Evolutionary conservation across 2,888 invertebrate species (phyloP).

Genomic region (Epirrhoe tristata): DNA sequence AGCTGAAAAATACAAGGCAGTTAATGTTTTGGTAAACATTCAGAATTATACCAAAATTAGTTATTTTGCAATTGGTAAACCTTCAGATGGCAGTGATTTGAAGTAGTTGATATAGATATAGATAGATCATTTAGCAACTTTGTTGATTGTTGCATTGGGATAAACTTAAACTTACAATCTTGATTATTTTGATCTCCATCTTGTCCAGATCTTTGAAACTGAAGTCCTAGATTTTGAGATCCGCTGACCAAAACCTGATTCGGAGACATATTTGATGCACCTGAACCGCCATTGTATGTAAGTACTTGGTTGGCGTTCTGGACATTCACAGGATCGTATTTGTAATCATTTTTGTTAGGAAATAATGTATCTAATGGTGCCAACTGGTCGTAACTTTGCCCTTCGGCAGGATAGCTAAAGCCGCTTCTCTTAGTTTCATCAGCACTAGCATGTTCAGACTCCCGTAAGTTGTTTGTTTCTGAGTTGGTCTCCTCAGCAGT

Average conservation of each 20-base stretch:
- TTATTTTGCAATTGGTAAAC: too few relatives aligned
- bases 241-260: conserved; percentile 13
- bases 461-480: conserved; percentile 7
- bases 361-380: neutral
- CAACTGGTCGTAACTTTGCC: conserved; percentile 1
- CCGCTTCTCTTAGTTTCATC: conserved; percentile 7
- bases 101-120: too few relatives aligned
- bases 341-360: conserved; percentile 18
- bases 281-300: conserved; percentile 1
- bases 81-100: too few relatives aligned
- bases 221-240: neutral
- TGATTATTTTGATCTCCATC: neutral
- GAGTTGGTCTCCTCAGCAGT: conserved; percentile 5
- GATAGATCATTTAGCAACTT: neutral
- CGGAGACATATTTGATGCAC: neutral
- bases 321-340: conserved; percentile 3
- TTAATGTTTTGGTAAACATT: neutral
- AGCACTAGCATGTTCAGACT: neutral
- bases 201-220: neutral
- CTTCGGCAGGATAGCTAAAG: neutral
- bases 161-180: conserved; percentile 16
- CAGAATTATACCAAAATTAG: neutral
- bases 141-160: neutral
- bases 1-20: conserved; percentile 48
- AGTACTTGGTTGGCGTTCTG: conserved; percentile 10